Evolutionary conservation across 2,113 vertebrate genomes (phyloP).

Genomic region (Cololabis saira): DNA sequence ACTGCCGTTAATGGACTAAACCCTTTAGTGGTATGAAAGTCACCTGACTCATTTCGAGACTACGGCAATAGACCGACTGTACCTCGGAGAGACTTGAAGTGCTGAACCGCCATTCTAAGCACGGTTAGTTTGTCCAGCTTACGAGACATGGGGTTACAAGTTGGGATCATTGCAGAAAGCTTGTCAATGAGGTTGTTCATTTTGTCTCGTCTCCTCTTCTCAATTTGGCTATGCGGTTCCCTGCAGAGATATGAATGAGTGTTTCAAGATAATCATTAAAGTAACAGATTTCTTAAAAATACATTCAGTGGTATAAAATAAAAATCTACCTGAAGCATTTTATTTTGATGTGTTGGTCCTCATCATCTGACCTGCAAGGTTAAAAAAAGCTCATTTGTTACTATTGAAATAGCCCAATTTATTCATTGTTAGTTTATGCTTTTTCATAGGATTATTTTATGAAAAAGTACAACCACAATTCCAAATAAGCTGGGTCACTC

Average conservation of each 20-base stretch:
- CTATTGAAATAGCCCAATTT: too few relatives aligned
- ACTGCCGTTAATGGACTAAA: too few relatives aligned
- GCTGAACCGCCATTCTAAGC: slow-evolving; percentile 91
- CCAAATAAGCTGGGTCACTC: too few relatives aligned
- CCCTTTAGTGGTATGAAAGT: background rate
- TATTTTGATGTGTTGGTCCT: slow-evolving; percentile 86
- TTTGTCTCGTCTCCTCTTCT: slow-evolving; percentile 92
- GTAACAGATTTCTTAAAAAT: background rate
- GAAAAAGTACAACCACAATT: too few relatives aligned
- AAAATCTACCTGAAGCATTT: slow-evolving; percentile 86
- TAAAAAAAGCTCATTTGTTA: background rate
- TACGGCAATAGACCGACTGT: background rate
- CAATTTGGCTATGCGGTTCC: slow-evolving; percentile 94
- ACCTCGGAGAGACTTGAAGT: slow-evolving; percentile 92
- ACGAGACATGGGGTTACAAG: slow-evolving; percentile 87
- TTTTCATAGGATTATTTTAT: too few relatives aligned
- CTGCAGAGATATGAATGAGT: slow-evolving; percentile 63
- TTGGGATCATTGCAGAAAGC: slow-evolving; percentile 92
- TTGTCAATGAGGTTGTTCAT: slow-evolving; percentile 95
- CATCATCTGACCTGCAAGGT: slow-evolving; percentile 85
- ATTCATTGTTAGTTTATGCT: too few relatives aligned
- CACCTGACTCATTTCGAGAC: background rate
- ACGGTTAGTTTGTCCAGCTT: slow-evolving; percentile 95
- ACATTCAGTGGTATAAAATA: background rate
- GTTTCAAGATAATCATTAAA: background rate